Evolutionary conservation across 1,140 invertebrate species (phyloP), one percentile per base, ranked within the genome.

Genomic region (Zaprionus tsacasi): DNA sequence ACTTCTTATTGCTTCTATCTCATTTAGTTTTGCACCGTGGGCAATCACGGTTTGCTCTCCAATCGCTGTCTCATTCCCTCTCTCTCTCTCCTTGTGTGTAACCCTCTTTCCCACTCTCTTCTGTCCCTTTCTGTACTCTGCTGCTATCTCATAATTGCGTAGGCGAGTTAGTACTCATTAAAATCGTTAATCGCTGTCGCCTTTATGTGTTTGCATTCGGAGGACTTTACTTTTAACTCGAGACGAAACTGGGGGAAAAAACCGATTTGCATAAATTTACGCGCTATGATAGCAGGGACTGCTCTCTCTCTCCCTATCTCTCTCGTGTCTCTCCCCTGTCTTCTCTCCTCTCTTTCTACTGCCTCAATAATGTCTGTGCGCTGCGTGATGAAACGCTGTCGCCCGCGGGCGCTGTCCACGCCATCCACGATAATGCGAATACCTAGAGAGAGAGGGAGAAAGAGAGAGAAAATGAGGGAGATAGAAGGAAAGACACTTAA

Each of bases 91-190:
- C 27, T 30, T 30, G 27, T 17, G 1, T 17, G n/a, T 21, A 7
- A 10, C n/a, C 15, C 45, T 50, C 43, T 43, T 35, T 50, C 35
- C 1, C n/a, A 45, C 30, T 15, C 6, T 17, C 40, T 21, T 21
- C 21, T 21, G 21, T 21, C 21, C 21, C 21, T 1, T 1, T 21
- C 21, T 21, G 21, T 21, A 2, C 21, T 40, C 38, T 52, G 21
- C 27, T 33, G 82, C 80, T 88, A 78, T 87, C 80, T 88, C 83
- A 82, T 87, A 87, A 88, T 87, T 87, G 76, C 70, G 78, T 82
- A 82, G 83, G 82, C 83, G 80, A 88, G 83, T 75, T 87, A 83
- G 83, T 83, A 83, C 85, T 87, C 83, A 87, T 87, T 87, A 87
- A 83, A 88, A 88, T 60, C 77, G 77, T 88, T 88, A 87, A 87